These are phyloP conservation scores for Astreopora myriophthalma DNA, from an alignment of 64 coral and sea anemone genomes.

Conservation along the genomic window DNA sequence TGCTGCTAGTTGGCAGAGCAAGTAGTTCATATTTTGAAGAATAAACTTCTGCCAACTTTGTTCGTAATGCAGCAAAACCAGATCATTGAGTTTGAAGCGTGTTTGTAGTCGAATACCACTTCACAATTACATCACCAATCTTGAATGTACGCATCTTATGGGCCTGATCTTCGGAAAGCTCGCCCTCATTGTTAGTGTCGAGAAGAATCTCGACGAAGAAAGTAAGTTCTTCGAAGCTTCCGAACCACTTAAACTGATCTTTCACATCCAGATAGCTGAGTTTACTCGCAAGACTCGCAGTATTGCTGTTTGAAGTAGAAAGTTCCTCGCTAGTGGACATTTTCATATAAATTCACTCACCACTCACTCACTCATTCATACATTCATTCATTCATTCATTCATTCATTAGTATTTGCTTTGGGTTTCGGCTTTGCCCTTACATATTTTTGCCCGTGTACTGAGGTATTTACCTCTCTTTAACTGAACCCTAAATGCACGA, in stretches of 20 bases:
- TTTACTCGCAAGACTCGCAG: too few species aligned
- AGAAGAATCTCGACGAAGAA: conserved; percentile 6
- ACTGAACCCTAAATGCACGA: too few species aligned
- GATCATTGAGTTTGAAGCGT: conserved; percentile 36
- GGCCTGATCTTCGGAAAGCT: background rate
- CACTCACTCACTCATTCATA: too few species aligned
- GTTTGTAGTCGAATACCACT: conserved; percentile 32
- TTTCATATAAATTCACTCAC: too few species aligned
- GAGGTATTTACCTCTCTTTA: too few species aligned
- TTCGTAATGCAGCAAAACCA: background rate
- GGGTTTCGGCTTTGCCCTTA: too few species aligned
- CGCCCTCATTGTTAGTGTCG: background rate
- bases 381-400: too few species aligned
- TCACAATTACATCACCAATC: conserved; percentile 10
- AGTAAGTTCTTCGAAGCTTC: conserved; percentile 7
- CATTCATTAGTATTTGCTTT: too few species aligned
- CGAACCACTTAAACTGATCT: conserved; percentile 12
- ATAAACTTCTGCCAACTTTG: background rate
- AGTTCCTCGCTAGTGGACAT: too few species aligned
- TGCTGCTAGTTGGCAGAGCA: background rate
- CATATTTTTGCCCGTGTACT: too few species aligned
- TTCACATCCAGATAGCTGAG: conserved; percentile 4
- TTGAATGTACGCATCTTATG: conserved; percentile 32
- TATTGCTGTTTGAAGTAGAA: too few species aligned
- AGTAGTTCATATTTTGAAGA: background rate